Base-by-base conservation (phyloP, 2,888 invertebrate species). In the Palloptera scutellata region DNA sequence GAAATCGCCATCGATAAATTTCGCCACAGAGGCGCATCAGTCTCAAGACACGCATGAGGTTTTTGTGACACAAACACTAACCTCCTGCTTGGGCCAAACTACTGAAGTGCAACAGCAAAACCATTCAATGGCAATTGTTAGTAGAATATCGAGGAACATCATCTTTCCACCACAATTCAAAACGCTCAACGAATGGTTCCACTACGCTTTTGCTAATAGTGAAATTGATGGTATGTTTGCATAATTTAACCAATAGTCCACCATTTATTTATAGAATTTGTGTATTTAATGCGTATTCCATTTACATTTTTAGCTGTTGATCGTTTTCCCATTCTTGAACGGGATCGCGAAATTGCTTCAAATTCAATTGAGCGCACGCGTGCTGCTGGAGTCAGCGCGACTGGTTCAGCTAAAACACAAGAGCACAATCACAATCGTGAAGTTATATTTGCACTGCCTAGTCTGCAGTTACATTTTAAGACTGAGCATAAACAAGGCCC, bases 81-180 rank as follows among this genome's bases (percentile, higher is more conserved):
- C 95, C 1, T 95, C 96, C 72, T 92, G 93, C 75, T 88, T 97
- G 77, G 97, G 97, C 4, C 89, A 92, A 77, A 88, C 89, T 71
- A 87, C 88, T 15, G 88, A 89, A 74, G 88, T 88, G 64, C 88
- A 88, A 58, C 75, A 82, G 52, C 90, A 91, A 66, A 95, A 95
- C 85, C 91, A 93, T 82, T 95, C 95, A 64, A 95, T 96, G 95
- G 97, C 95, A 20, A 96, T 95, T 11, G 96, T 98, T 64, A 96
- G 96, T 81, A 91, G 95, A 81, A 92, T 97, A 79, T 94, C 96
- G 62, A 88, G 97, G 61, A 95, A 94, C 74, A 91, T 96, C 70
- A 90, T 96, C 70, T 97, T 97, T 86, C 97, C 97, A 72, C 97
- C 97, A 42, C 97, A 97, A 86, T 97, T 97, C 86, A 94, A 96